These are phyloP conservation scores for Papilio protenor DNA, from an alignment of 2,888 invertebrate genomes.

Conservation along the genomic window DNA sequence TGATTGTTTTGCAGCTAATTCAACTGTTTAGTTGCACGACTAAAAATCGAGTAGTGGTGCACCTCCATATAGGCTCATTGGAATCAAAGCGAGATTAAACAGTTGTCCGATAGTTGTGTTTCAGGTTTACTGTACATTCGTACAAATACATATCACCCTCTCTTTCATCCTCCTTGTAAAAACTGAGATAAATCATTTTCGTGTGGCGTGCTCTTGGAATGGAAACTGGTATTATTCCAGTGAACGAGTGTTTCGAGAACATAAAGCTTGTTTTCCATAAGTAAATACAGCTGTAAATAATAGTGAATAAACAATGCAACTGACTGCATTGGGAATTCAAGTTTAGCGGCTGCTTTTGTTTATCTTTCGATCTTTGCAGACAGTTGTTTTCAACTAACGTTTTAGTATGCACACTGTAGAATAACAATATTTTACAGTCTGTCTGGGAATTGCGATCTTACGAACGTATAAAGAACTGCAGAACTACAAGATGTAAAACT, in stretches of 20 bases:
- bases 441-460: not conserved
- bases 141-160: not conserved
- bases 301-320: slow-evolving; percentile 11
- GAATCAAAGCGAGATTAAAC: too few relatives aligned
- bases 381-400: slow-evolving; percentile 9
- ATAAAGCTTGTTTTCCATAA: not conserved
- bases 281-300: slow-evolving; percentile 18
- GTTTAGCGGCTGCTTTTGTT: slow-evolving; percentile 6
- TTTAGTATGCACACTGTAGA: slow-evolving; percentile 6
- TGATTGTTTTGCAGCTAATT: too few relatives aligned
- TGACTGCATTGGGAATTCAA: not conserved
- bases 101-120: too few relatives aligned
- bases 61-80: too few relatives aligned
- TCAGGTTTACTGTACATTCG: too few relatives aligned
- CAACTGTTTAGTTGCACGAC: too few relatives aligned
- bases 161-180: not conserved
- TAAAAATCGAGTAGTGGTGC: too few relatives aligned
- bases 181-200: not conserved
- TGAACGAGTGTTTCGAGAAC: not conserved
- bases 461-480: not conserved
- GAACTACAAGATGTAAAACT: too few relatives aligned
- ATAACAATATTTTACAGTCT: not conserved
- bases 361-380: slow-evolving; percentile 27
- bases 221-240: not conserved
- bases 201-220: not conserved